Base-by-base conservation (phyloP, 2,113 vertebrate species). In the Porphyrio hochstetteri region DNA sequence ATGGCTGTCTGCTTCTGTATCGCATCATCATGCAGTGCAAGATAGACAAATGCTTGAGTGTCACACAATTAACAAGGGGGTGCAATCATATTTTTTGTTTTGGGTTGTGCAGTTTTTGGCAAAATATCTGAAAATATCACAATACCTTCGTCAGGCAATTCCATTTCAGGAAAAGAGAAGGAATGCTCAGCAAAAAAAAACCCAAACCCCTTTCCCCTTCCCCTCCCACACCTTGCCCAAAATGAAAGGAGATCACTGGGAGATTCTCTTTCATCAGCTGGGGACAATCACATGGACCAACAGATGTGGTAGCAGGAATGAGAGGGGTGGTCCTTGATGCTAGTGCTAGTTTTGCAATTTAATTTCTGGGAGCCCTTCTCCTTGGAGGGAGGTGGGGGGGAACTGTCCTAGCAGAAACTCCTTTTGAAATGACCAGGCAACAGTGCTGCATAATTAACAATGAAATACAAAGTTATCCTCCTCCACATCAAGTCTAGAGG, bases 11-110 rank as follows among this genome's bases (percentile, higher is more conserved):
- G 81, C 76, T 90, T 93, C 93, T 95, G 64, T 93, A 70, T 35
- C 68, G 5, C 55, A 81, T 92, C 92, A 92, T 95, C 95, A 78
- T 27, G 35, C 80, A 78, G 42, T 13, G 33, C 29, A 75, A 84
- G 42, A 91, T 0, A 94, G 76, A 86, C 81, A 97, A 96, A 97
- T 75, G 90, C 90, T 94, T 88, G 69, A 97, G 95, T 96, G 88
- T 91, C 92, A 97, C 44, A 86, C 19, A 77, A 71, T 84, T 50
- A 88, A 40, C 80, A 96, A 93, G 46, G 57, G 93, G 85, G 72
- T 79, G 63, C 65, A 96, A 95, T 96, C 74, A 82, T 77, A 50
- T 29, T 84, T 92, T 88, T 93, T 88, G 12, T 0, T 80, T 94
- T n/a, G 46, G 7, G 21, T 69, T 61, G 21, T 57, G 44, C 0